Percentiles rank a stretch among this genome's conserved stretches.
These are phyloP conservation scores for Albula glossodonta DNA, from an alignment of 2,113 vertebrate species.

Conservation along the genomic window DNA sequence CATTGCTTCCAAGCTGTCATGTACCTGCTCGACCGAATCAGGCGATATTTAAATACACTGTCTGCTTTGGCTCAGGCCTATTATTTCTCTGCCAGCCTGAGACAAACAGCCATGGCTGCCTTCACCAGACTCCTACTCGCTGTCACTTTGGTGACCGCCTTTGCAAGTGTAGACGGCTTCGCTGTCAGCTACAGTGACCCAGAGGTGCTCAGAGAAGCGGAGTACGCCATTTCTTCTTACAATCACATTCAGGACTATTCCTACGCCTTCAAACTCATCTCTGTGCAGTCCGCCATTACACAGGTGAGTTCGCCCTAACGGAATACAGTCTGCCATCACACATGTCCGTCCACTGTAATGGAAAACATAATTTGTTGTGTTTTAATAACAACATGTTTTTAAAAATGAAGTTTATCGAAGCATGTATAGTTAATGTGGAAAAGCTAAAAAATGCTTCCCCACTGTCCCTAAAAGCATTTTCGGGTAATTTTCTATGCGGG, in stretches of 20 bases:
- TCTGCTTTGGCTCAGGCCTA: not conserved
- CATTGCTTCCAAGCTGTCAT: not conserved
- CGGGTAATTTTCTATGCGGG: too few relatives aligned
- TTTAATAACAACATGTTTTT: too few relatives aligned
- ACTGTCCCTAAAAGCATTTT: too few relatives aligned
- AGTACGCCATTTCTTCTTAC: conserved; percentile 40
- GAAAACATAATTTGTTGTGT: too few relatives aligned
- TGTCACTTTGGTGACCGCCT: not conserved
- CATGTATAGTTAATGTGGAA: too few relatives aligned
- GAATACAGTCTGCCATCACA: too few relatives aligned
- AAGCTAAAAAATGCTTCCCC: too few relatives aligned
- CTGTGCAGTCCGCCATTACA: conserved; percentile 25
- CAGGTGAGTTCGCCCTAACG: conserved; percentile 27
- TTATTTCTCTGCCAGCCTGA: not conserved
- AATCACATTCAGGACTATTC: conserved; percentile 37
- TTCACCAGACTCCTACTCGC: not conserved
- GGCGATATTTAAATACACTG: not conserved
- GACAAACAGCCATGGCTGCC: not conserved
- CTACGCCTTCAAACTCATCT: conserved; percentile 45
- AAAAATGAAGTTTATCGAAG: too few relatives aligned
- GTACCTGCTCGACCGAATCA: not conserved
- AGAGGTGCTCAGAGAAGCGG: conserved; percentile 30
- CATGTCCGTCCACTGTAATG: too few relatives aligned
- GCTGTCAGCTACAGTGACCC: not conserved
- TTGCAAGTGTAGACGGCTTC: not conserved